phyloP scores from a whole-genome alignment of 1,140 invertebrate species.

The Drosophila pectinifera region DNA sequence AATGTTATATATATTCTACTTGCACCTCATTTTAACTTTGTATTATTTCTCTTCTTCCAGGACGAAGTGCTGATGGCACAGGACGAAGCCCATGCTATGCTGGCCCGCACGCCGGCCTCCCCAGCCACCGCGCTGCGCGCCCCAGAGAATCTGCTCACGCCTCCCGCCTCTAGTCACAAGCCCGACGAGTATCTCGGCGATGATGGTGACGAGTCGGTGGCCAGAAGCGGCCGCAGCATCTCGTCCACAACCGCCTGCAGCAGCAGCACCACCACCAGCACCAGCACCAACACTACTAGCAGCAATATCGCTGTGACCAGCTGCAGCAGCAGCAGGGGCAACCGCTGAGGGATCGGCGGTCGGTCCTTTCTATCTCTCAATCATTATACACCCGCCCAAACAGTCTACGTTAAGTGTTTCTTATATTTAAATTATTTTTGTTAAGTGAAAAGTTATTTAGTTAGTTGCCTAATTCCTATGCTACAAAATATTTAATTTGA shows the following conservation, averaged over 20 bases:
- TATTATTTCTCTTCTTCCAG: constrained; percentile 26
- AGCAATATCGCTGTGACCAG: constrained; percentile 8
- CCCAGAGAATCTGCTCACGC: constrained; percentile 86
- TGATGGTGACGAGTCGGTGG: constrained; percentile 56
- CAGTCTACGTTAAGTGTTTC: constrained; percentile 78
- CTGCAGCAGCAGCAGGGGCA: constrained; percentile 18
- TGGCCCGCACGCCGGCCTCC: constrained; percentile 73
- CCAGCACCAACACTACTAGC: not conserved
- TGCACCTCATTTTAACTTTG: not conserved
- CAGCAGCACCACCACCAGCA: not conserved
- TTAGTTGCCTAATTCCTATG: constrained; percentile 62
- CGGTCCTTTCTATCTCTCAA: constrained; percentile 14
- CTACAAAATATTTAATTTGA: constrained; percentile 64
- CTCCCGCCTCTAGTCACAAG: constrained; percentile 87
- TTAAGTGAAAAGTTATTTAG: constrained; percentile 67
- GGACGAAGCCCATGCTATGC: constrained; percentile 61
- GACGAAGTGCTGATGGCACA: constrained; percentile 69
- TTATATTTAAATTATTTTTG: constrained; percentile 75
- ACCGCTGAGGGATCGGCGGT: constrained; percentile 25
- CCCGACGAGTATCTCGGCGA: constrained; percentile 67
- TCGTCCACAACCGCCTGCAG: constrained; percentile 15
- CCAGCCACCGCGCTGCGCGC: constrained; percentile 76
- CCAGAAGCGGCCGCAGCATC: constrained; percentile 18
- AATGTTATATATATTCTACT: not conserved
- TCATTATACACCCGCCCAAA: constrained; percentile 61